These are phyloP conservation scores for Anguilla japonica DNA, from an alignment of 2,113 vertebrate species.

Conservation along the genomic window DNA sequence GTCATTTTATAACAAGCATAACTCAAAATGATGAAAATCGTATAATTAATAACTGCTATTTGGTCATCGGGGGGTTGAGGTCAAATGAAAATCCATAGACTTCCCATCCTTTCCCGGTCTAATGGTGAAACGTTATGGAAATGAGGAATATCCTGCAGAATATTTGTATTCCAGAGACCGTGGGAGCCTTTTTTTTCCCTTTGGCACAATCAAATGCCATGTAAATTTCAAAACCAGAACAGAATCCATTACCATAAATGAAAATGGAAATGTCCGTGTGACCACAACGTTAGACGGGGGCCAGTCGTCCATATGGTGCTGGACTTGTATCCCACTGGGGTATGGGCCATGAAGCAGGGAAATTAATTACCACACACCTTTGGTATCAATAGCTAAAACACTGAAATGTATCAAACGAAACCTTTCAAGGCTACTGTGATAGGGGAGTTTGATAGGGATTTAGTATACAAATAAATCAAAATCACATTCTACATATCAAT, in stretches of 20 bases:
- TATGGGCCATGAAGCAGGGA: neutral
- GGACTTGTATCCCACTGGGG: neutral
- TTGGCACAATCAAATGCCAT: neutral
- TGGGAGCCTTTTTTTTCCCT: neutral
- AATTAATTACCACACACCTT: neutral
- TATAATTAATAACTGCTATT: neutral
- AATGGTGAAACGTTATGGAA: neutral
- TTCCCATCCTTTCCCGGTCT: neutral
- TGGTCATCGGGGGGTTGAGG: neutral
- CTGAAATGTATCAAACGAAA: neutral
- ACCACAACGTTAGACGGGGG: neutral
- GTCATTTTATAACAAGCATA: neutral
- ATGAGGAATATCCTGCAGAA: neutral
- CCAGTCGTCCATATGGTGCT: neutral
- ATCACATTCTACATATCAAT: no score
- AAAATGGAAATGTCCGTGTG: neutral
- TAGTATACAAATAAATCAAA: no score
- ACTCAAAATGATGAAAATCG: neutral
- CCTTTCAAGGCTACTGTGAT: no score
- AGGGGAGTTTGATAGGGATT: no score
- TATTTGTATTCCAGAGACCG: neutral
- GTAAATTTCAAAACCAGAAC: slow-evolving; percentile 3
- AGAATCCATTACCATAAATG: slow-evolving; percentile 23
- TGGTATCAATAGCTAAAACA: neutral
- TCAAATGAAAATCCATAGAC: neutral